Evolutionary conservation across 2,113 vertebrate species (phyloP).

Genomic region (Odocoileus hemionus): DNA sequence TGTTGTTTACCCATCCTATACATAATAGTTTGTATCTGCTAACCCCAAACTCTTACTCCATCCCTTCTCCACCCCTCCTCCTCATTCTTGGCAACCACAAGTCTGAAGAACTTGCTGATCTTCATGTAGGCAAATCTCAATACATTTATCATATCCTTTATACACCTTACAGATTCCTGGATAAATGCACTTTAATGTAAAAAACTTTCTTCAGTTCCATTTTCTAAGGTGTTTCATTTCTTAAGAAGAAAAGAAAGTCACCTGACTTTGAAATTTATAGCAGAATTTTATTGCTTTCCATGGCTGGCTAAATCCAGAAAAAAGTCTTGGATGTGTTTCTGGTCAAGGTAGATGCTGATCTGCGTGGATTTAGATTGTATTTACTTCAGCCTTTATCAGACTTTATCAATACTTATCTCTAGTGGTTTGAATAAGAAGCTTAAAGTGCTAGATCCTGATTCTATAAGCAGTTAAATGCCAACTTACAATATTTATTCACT

Average conservation of each 20-base stretch:
- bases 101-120: background rate
- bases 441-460: background rate
- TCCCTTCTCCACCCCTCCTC: background rate
- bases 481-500: background rate
- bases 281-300: background rate
- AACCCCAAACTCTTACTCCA: background rate
- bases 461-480: background rate
- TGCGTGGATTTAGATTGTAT: background rate
- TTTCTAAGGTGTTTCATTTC: background rate
- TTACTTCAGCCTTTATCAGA: background rate
- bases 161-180: background rate
- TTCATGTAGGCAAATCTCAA: background rate
- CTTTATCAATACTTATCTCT: background rate
- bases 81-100: background rate
- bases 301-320: background rate
- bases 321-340: background rate
- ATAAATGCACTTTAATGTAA: background rate
- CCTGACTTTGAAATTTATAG: background rate
- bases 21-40: background rate
- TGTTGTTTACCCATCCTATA: background rate
- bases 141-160: background rate
- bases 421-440: background rate
- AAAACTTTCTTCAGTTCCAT: background rate
- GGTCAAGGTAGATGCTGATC: background rate
- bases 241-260: background rate